Conservation (phyloP, 2,113 vertebrate species). For the Larimichthys polyactis region DNA sequence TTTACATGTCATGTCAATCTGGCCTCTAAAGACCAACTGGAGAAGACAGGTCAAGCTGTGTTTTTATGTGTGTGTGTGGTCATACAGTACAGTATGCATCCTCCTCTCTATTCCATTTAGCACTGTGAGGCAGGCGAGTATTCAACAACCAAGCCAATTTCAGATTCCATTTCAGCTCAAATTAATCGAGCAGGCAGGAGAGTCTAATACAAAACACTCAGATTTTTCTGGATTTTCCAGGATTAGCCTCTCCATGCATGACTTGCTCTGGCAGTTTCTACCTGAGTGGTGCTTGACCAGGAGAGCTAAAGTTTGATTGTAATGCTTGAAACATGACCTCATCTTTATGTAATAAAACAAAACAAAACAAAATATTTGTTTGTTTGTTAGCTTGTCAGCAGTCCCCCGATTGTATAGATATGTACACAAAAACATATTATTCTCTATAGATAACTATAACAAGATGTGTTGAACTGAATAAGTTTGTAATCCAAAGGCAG, state of each 20-base stretch:
- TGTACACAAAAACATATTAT: too few species aligned
- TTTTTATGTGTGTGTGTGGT: slow-evolving; percentile 24
- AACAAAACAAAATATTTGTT: not conserved
- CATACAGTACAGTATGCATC: not conserved
- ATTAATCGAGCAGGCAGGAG: slow-evolving; percentile 49
- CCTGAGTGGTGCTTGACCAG: slow-evolving; percentile 42
- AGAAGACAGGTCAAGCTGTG: slow-evolving; percentile 17
- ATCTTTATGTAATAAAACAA: not conserved
- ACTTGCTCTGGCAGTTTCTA: slow-evolving; percentile 30
- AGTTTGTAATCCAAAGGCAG: too few species aligned
- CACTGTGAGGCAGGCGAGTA: slow-evolving; percentile 34
- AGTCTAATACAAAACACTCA: slow-evolving; percentile 34
- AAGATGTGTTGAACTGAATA: not conserved
- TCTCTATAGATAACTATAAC: not conserved
- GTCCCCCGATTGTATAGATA: too few species aligned
- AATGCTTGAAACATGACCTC: not conserved
- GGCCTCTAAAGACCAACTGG: slow-evolving; percentile 20
- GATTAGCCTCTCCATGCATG: slow-evolving; percentile 47
- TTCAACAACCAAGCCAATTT: slow-evolving; percentile 53
- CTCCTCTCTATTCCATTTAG: slow-evolving; percentile 27
- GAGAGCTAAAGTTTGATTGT: not conserved
- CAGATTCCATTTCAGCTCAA: slow-evolving; percentile 59
- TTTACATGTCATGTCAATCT: slow-evolving; percentile 23
- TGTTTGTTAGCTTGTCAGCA: too few species aligned
- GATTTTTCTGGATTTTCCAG: slow-evolving; percentile 47